Conservation (phyloP, 2,797 vertebrate genomes). For the Ceryle rudis region DNA sequence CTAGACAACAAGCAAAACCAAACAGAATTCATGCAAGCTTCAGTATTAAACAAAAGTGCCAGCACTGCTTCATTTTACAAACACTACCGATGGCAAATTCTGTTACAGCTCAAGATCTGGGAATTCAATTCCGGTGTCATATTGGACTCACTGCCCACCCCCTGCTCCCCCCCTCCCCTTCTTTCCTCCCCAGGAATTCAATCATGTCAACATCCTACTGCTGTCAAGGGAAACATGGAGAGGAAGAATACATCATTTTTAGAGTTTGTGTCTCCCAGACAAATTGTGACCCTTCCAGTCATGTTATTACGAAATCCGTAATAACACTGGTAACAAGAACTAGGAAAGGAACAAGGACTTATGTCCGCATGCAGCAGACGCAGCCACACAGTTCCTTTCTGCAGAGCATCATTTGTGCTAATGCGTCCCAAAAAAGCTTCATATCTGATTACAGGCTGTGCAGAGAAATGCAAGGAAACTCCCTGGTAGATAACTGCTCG, state of each 20-base stretch:
- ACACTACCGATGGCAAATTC: background rate
- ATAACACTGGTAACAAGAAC: slow-evolving; percentile 1
- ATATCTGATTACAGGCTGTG: background rate
- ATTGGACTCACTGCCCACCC: background rate
- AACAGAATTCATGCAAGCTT: background rate
- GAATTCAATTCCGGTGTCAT: background rate
- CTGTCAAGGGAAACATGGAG: background rate
- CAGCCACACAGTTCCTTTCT: background rate
- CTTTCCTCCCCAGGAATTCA: background rate
- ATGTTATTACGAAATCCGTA: background rate
- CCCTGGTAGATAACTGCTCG: slow-evolving; percentile 2
- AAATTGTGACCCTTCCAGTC: background rate
- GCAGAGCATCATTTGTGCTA: background rate
- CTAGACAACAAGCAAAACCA: background rate
- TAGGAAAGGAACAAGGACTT: background rate
- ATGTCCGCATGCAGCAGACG: background rate
- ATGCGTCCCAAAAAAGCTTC: slow-evolving; percentile 20
- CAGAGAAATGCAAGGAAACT: slow-evolving; percentile 16
- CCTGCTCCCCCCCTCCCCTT: background rate
- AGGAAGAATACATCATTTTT: background rate
- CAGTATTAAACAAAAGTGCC: background rate
- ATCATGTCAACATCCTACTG: background rate
- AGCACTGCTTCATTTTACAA: background rate
- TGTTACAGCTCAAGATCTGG: background rate
- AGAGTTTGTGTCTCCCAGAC: background rate